phyloP scores from a whole-genome alignment of 2,888 invertebrate genomes.

The Aromia moschata region DNA sequence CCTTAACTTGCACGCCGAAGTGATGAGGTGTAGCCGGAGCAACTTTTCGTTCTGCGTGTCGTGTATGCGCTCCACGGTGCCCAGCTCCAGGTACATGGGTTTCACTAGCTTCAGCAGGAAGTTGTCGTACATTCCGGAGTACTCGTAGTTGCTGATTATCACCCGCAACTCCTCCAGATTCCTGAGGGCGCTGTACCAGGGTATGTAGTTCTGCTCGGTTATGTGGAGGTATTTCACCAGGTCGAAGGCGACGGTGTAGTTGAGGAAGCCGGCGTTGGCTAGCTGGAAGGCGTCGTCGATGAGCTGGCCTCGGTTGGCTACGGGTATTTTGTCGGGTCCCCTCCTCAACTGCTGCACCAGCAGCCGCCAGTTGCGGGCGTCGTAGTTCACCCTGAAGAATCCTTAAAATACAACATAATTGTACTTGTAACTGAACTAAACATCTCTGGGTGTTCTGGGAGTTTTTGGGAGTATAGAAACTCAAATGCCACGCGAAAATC shows the following conservation, averaged over 20 bases:
- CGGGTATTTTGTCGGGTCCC: constrained; percentile 64
- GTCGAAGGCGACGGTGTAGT: constrained; percentile 71
- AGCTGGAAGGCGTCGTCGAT: constrained; percentile 78
- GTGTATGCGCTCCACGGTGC: constrained; percentile 64
- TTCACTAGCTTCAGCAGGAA: constrained; percentile 52
- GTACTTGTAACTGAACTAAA: constrained; percentile 1
- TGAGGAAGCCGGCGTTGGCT: constrained; percentile 68
- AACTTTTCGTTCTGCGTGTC: constrained; percentile 69
- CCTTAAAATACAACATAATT: constrained; percentile 57
- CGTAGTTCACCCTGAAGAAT: constrained; percentile 73
- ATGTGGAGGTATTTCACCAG: constrained; percentile 71
- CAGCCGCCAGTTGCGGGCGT: constrained; percentile 68
- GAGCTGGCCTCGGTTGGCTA: constrained; percentile 74
- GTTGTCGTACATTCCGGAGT: constrained; percentile 63
- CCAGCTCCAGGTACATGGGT: constrained; percentile 63
- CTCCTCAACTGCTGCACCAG: constrained; percentile 62
- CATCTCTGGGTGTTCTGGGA: too few species aligned
- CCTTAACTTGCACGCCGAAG: constrained; percentile 69
- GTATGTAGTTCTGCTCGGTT: constrained; percentile 71
- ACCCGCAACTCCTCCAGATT: constrained; percentile 66
- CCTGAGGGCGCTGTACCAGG: constrained; percentile 72
- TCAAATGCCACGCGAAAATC: too few species aligned
- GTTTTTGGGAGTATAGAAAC: too few species aligned
- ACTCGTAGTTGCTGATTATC: constrained; percentile 65
- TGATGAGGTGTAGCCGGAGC: constrained; percentile 67